Evolutionary conservation across 2,113 vertebrate species (phyloP), one percentile per base, ranked within the genome.

Genomic region (Melanerpes formicivorus): DNA sequence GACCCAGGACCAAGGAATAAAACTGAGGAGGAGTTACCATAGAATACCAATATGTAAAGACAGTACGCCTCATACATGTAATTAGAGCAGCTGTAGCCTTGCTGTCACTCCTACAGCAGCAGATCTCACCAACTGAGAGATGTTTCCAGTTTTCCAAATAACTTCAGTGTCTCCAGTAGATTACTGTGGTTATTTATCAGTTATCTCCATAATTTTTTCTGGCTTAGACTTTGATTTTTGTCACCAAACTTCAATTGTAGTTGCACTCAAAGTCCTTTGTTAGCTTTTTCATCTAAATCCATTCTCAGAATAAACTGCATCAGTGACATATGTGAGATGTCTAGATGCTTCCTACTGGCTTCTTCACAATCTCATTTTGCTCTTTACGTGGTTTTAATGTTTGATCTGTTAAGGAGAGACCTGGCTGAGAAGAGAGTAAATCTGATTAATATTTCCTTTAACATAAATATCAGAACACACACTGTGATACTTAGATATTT

Each of bases 31-130:
- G 17, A 30, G 3, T 44, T 82, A 55, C 29, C 15, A 2, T 17
- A 60, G 54, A 54, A 58, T 64, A 64, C 14, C 56, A 13, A 2
- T 82, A 8, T 18, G 11, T 40, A 64, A 67, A 55, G 71, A 17
- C 21, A 42, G 1, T 58, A 26, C 0, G 1, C 14, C 5, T 87
- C 59, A 19, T 16, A 7, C 5, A 1, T 37, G 8, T 67, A 58
- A 34, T 59, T 55, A 75, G 81, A 67, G 48, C 32, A 72, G 29
- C 42, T 67, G 3, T 48, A 32, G 66, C 32, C 21, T 87, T 67
- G 48, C 9, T 54, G 11, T 52, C 3, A 0, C 69, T 13, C 9
- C 6, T 60, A 12, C 9, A 60, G 58, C 27, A 64, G 63, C 21
- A 69, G 32, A 34, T 59, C 17, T n/a, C 65, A 46, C 40, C 72